Conservation (phyloP, 2,888 invertebrate species). For the Temnothorax unifasciatus region DNA sequence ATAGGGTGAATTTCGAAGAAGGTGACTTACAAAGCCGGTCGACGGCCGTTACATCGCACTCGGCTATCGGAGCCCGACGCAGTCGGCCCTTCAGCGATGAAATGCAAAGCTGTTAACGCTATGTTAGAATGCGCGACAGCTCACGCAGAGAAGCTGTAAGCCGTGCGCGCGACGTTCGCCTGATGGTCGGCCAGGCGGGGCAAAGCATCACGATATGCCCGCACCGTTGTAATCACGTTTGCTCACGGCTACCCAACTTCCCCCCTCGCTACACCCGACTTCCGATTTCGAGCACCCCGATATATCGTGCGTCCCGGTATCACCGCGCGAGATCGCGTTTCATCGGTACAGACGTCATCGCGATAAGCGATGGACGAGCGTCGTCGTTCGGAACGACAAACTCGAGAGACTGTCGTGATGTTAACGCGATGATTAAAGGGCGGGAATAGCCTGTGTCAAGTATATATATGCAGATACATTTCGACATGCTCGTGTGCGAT, state of each 20-base stretch:
- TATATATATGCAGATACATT: constrained; percentile 12
- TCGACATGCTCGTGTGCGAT: constrained; percentile 11
- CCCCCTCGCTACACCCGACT: background rate
- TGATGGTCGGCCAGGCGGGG: no score
- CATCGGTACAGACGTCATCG: constrained; percentile 39
- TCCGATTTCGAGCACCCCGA: constrained; percentile 43
- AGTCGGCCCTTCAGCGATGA: constrained; percentile 63
- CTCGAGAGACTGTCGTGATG: constrained; percentile 31
- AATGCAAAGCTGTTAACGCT: constrained; percentile 70
- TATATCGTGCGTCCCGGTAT: constrained; percentile 41
- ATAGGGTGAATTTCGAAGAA: constrained; percentile 43
- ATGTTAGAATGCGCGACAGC: constrained; percentile 65
- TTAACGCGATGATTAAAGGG: constrained; percentile 53
- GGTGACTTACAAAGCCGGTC: constrained; percentile 61
- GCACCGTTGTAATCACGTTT: constrained; percentile 44
- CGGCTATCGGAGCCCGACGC: constrained; percentile 63
- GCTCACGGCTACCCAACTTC: constrained; percentile 6
- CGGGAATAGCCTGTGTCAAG: background rate
- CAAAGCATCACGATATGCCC: constrained; percentile 51
- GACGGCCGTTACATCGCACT: constrained; percentile 38
- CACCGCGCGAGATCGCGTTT: constrained; percentile 16
- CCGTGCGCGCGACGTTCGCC: constrained; percentile 35
- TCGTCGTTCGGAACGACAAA: constrained; percentile 30
- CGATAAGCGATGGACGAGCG: constrained; percentile 33
- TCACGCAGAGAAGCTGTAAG: constrained; percentile 41